Evolutionary conservation across 1,140 invertebrate genomes (phyloP).

Genomic region (Stegodyphus mimosarum): DNA sequence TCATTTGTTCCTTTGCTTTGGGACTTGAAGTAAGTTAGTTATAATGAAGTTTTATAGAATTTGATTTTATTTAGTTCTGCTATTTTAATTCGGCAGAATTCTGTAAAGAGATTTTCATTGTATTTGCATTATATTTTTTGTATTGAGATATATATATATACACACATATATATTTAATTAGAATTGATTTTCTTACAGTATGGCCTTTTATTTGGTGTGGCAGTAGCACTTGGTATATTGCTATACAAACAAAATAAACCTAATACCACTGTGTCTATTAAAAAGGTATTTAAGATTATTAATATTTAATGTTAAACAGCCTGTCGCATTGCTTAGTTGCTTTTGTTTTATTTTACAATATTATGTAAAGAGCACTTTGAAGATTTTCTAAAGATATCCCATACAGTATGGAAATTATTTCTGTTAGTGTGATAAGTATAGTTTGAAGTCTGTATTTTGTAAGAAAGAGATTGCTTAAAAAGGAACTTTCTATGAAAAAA

Average conservation of each 20-base stretch:
- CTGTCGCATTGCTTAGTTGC: too few species aligned
- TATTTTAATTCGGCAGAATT: not conserved
- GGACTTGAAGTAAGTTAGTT: constrained; percentile 71
- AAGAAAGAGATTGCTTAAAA: not conserved
- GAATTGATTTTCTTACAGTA: constrained; percentile 22
- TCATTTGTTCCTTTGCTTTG: constrained; percentile 81
- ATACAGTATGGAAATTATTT: not conserved
- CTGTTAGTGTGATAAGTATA: not conserved
- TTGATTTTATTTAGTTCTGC: not conserved
- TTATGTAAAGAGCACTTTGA: not conserved
- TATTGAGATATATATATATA: too few species aligned
- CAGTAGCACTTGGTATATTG: constrained; percentile 25
- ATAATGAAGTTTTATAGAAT: not conserved
- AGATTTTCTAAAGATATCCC: not conserved
- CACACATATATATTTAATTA: too few species aligned
- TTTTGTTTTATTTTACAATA: not conserved
- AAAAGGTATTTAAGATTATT: constrained; percentile 15
- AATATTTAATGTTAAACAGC: not conserved
- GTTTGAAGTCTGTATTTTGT: not conserved
- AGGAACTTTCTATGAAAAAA: not conserved
- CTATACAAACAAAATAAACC: constrained; percentile 50
- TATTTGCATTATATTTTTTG: not conserved
- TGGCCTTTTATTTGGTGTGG: constrained; percentile 46
- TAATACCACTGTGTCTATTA: constrained; percentile 14
- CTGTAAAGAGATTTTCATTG: not conserved